These are phyloP conservation scores for Melanotaenia maccullochi DNA, from an alignment of 2,797 vertebrate species.

Conservation along the genomic window DNA sequence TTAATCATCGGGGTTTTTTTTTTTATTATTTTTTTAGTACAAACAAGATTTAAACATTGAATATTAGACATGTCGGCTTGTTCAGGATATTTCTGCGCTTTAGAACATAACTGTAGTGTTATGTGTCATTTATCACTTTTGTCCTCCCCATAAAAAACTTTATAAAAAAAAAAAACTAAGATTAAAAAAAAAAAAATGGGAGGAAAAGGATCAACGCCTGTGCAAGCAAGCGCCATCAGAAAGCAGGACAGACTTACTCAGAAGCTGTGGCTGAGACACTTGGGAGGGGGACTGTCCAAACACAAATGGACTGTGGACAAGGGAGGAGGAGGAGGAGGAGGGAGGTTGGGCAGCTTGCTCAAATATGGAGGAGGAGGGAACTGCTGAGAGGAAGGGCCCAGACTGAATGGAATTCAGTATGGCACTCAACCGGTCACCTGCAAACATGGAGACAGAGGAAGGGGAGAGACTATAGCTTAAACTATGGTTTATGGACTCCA, in stretches of 20 bases:
- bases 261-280: slow-evolving; percentile 99
- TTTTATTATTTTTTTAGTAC: slow-evolving; percentile 1
- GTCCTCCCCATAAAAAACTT: slow-evolving; percentile 31
- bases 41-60: slow-evolving; percentile 61
- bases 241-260: slow-evolving; percentile 99
- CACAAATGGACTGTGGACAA: slow-evolving; percentile 99
- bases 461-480: slow-evolving; percentile 92
- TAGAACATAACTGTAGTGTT: slow-evolving; percentile 52
- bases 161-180: slow-evolving; percentile 54
- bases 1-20: neutral
- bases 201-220: slow-evolving; percentile 83
- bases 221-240: slow-evolving; percentile 90
- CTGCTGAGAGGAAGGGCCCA: slow-evolving; percentile 97
- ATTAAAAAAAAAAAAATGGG: slow-evolving; percentile 67
- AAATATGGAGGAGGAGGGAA: slow-evolving; percentile 92
- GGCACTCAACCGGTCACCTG: slow-evolving; percentile 99
- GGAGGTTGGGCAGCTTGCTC: slow-evolving; percentile 99
- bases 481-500: slow-evolving; percentile 79
- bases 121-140: slow-evolving; percentile 45
- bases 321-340: slow-evolving; percentile 95
- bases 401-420: slow-evolving; percentile 99
- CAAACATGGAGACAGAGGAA: slow-evolving; percentile 95
- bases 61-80: slow-evolving; percentile 48
- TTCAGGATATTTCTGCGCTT: slow-evolving; percentile 55
- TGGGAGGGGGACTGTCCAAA: slow-evolving; percentile 99